Conservation (phyloP, 2,888 invertebrate species). For the Andrena bucephala region DNA sequence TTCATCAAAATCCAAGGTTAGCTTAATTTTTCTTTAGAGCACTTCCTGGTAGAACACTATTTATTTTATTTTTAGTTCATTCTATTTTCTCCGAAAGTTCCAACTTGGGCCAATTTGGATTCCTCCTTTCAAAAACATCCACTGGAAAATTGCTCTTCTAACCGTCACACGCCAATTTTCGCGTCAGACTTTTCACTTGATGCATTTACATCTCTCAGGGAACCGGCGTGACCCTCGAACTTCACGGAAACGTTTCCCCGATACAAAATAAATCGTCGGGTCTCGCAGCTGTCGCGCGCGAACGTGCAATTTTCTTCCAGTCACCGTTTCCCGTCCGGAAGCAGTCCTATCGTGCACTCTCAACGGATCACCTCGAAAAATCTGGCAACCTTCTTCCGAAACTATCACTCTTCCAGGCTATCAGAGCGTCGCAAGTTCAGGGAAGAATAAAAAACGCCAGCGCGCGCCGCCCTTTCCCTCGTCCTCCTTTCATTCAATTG, state of each 20-base stretch:
- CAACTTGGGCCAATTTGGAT: too few species aligned
- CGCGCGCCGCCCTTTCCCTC: background rate
- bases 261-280: slow-evolving; percentile 33
- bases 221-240: background rate
- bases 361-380: background rate
- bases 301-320: slow-evolving; percentile 33
- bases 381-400: background rate
- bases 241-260: slow-evolving; percentile 24
- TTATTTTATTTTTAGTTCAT: too few species aligned
- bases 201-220: background rate
- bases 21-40: too few species aligned
- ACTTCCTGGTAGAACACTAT: too few species aligned
- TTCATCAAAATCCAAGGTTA: too few species aligned
- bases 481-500: background rate
- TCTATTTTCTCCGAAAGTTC: too few species aligned
- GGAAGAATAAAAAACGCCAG: background rate
- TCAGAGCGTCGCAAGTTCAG: background rate
- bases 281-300: slow-evolving; percentile 18
- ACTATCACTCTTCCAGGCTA: background rate
- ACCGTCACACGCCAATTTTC: background rate
- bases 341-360: slow-evolving; percentile 2
- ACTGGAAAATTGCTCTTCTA: background rate
- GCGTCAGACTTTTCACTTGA: background rate
- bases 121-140: background rate
- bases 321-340: slow-evolving; percentile 9